Evolutionary conservation across 2,113 vertebrate genomes (phyloP).

Genomic region (Ellobius talpinus): DNA sequence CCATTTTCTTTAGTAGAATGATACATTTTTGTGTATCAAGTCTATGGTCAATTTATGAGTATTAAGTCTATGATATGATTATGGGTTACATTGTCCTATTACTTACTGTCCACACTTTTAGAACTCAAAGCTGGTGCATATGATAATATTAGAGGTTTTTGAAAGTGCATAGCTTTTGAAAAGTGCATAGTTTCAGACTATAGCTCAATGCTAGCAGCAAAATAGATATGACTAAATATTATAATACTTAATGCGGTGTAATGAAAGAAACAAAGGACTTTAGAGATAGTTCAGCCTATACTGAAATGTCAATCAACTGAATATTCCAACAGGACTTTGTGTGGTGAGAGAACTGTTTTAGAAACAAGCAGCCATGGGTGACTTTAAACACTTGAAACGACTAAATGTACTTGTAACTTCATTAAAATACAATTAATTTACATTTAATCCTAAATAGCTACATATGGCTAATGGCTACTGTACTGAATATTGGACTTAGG

Average conservation of each 20-base stretch:
- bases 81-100: neutral
- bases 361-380: neutral
- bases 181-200: neutral
- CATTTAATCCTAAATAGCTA: neutral
- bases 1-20: neutral
- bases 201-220: neutral
- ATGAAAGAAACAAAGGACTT: neutral
- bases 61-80: neutral
- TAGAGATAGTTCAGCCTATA: neutral
- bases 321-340: neutral
- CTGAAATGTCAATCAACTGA: neutral
- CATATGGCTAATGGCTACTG: neutral
- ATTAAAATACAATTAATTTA: constrained; percentile 14
- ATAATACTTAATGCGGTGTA: neutral
- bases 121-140: neutral
- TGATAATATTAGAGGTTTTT: neutral
- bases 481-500: neutral
- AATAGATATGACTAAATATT: neutral
- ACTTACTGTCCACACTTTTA: neutral
- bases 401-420: neutral
- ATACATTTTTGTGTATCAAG: neutral
- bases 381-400: neutral
- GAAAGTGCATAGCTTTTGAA: neutral
- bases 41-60: neutral
- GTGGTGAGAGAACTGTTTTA: neutral